These are phyloP conservation scores for Drosophila lacicola DNA, from an alignment of 2,888 invertebrate genomes.

Conservation along the genomic window DNA sequence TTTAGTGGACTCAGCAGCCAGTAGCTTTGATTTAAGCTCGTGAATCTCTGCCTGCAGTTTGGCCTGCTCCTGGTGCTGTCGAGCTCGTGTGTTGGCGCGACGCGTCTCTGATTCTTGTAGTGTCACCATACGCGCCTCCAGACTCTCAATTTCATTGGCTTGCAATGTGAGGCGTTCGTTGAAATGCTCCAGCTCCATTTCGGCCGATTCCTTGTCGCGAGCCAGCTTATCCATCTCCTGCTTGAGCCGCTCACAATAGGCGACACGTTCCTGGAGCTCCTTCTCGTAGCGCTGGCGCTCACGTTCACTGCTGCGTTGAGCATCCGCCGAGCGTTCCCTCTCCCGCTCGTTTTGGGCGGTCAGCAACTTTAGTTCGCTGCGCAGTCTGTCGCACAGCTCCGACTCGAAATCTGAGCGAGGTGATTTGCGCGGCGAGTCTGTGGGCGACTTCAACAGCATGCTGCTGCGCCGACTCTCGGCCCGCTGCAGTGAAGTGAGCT, in stretches of 20 bases:
- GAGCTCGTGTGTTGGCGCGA: constrained; percentile 79
- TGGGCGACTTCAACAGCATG: constrained; percentile 81
- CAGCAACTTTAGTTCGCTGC: constrained; percentile 86
- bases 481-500: constrained; percentile 83
- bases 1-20: constrained; percentile 72
- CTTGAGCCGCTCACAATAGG: constrained; percentile 84
- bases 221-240: constrained; percentile 84
- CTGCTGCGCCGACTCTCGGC: constrained; percentile 83
- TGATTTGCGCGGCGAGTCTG: constrained; percentile 83
- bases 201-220: constrained; percentile 82
- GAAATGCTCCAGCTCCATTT: constrained; percentile 83
- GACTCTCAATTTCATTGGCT: constrained; percentile 85
- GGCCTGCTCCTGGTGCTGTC: constrained; percentile 82
- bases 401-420: constrained; percentile 84
- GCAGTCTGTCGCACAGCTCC: constrained; percentile 86
- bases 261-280: constrained; percentile 84
- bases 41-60: constrained; percentile 82
- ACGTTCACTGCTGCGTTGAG: constrained; percentile 85
- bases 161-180: constrained; percentile 83
- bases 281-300: constrained; percentile 84
- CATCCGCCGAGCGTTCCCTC: constrained; percentile 85
- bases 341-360: constrained; percentile 86
- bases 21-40: constrained; percentile 77
- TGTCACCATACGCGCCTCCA: constrained; percentile 85
- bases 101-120: constrained; percentile 84